Conservation (phyloP, 2,888 invertebrate species). For the Ectemnius cavifrons region DNA sequence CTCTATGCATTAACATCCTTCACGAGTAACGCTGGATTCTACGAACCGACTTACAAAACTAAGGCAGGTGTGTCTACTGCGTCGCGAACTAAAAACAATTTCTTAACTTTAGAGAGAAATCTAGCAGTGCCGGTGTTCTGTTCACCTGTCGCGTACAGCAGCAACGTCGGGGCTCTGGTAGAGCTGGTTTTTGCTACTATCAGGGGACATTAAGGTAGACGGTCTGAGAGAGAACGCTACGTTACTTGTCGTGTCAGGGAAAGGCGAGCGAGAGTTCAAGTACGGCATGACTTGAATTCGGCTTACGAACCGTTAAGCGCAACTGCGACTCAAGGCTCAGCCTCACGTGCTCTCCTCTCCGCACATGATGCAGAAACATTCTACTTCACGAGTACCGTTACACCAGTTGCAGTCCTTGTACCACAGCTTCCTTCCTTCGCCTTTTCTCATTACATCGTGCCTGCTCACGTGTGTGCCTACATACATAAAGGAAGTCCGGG, state of each 20-base stretch:
- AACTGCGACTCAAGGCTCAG: neutral
- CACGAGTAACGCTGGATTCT: too few species aligned
- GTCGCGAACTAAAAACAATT: too few species aligned
- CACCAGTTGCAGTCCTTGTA: constrained; percentile 24
- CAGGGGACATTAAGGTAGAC: neutral
- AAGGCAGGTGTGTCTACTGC: too few species aligned
- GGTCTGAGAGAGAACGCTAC: neutral
- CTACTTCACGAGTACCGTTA: constrained; percentile 52
- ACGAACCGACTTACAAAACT: too few species aligned
- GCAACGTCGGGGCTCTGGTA: too few species aligned
- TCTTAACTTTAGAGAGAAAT: too few species aligned
- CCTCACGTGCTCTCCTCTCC: constrained; percentile 35
- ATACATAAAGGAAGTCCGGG: too few species aligned
- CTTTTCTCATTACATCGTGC: neutral
- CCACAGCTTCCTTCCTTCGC: constrained; percentile 6
- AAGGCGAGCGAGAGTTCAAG: constrained; percentile 14
- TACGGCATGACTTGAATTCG: constrained; percentile 33
- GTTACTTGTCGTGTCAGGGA: neutral
- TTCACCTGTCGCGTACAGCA: constrained; percentile 1
- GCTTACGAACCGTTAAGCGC: constrained; percentile 50
- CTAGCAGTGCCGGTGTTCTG: neutral
- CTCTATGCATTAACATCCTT: too few species aligned
- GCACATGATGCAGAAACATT: constrained; percentile 53
- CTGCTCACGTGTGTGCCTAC: constrained; percentile 27
- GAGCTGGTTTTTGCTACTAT: neutral